A percentile compares a stretch with the other conserved stretches of the same genome.
Conservation (phyloP, 2,888 invertebrate genomes). For the Onthophagus sagittarius region DNA sequence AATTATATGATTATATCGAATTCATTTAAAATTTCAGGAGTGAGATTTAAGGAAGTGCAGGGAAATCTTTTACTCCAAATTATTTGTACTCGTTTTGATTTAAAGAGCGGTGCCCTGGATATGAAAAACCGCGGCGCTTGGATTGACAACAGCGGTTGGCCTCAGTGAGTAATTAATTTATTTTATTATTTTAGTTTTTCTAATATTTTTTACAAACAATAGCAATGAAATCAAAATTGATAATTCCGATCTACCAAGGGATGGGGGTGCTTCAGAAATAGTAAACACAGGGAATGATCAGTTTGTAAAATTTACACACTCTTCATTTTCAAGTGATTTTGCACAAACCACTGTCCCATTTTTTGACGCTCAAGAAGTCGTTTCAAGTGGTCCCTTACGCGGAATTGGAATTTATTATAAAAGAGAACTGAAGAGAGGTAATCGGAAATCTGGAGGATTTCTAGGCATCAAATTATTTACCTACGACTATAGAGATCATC, state of each 20-base stretch:
- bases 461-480: neutral
- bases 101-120: too few relatives aligned
- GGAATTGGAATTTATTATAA: neutral
- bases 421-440: neutral
- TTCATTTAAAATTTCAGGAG: neutral
- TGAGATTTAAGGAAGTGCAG: too few relatives aligned
- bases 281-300: neutral
- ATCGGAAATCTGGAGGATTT: neutral
- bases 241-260: neutral
- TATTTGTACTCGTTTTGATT: too few relatives aligned
- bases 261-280: neutral
- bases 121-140: too few relatives aligned
- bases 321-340: neutral
- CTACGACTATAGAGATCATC: neutral
- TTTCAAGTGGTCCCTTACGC: neutral
- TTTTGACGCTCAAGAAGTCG: neutral
- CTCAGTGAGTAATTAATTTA: neutral
- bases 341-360: constrained; percentile 1
- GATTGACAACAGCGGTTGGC: too few relatives aligned
- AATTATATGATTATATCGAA: too few relatives aligned
- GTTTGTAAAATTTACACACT: neutral
- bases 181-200: neutral
- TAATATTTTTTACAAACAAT: neutral
- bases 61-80: too few relatives aligned
- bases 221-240: neutral